Evolutionary conservation across 2,888 invertebrate genomes (phyloP), one percentile per base, ranked within the genome.

Genomic region (Nymphalis polychloros): DNA sequence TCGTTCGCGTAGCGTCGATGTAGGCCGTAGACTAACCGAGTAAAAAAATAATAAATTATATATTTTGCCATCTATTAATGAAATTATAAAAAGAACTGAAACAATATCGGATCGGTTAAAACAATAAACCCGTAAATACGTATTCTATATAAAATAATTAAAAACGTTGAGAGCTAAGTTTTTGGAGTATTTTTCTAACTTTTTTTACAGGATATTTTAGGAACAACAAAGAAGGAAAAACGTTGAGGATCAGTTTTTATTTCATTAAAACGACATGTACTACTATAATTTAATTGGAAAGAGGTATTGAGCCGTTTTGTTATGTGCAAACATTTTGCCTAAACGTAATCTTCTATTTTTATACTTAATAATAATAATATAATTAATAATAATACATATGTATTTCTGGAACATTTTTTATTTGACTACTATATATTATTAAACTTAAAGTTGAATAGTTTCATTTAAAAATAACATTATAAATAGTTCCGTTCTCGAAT

Each of bases 121-220:
- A 13, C 10, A 41, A 41, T 41, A 13, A 41, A 41, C 0, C 13
- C 2, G 13, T 41, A 41, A 41, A 41, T 1, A 10, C 10, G 8
- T 41, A 41, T 41, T 23, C 23, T 13, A 27, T 8, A 17, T 17
- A n/a, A n/a, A 10, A 16, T 53, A 55, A 13, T 48, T 60, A 31
- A 31, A 31, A 52, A 47, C 67, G 52, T 35, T 64, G 70, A 64
- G 70, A 64, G 61, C 61, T 64, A 41, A 46, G 70, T 67, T 35
- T 8, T 35, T 52, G 52, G 61, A 53, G n/a, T 60, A 17, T 59
- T 46, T 48, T 19, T 60, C 41, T 41, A 60, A 55, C n/a, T 67
- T 49, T 64, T 59, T 48, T 67, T 59, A 41, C 64, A 67, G 67
- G 16, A 52, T 46, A 55, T 57, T 53, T 62, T 35, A 50, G 50